These are phyloP conservation scores for Scrobipalpa atriplicella DNA, from an alignment of 2,888 invertebrate species.

Conservation along the genomic window DNA sequence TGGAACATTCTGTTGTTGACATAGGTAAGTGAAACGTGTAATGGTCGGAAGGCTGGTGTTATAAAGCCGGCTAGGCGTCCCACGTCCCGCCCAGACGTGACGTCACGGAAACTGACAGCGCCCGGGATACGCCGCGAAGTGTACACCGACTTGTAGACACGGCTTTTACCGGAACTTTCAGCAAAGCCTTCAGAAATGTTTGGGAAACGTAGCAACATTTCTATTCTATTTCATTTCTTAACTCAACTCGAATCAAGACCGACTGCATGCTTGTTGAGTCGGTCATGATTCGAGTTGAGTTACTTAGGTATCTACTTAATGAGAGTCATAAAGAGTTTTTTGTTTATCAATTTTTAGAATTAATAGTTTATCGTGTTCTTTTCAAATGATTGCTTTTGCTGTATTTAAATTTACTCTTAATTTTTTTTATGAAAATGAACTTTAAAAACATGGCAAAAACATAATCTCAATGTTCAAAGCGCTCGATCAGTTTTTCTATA, in stretches of 20 bases:
- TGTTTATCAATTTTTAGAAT: background rate
- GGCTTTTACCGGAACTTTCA: constrained; percentile 2
- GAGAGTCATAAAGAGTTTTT: background rate
- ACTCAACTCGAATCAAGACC: no score
- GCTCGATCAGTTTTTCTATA: constrained; percentile 35
- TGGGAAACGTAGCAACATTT: background rate
- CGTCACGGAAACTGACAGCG: background rate
- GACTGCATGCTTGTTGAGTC: background rate
- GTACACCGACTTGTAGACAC: background rate
- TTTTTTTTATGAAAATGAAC: background rate
- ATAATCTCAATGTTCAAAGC: constrained; percentile 12
- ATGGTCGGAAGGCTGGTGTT: constrained; percentile 38
- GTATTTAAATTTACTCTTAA: background rate
- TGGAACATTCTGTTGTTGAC: constrained; percentile 36
- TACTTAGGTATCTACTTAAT: background rate
- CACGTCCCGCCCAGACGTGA: constrained; percentile 5
- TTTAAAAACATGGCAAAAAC: constrained; percentile 8
- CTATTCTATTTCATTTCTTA: no score
- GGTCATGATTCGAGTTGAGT: background rate
- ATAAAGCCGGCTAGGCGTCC: constrained; percentile 26
- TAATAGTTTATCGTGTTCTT: no score
- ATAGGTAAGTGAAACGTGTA: constrained; percentile 41
- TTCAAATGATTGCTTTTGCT: no score
- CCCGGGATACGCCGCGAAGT: background rate
- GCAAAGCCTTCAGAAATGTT: constrained; percentile 10